A percentile compares a stretch with the other conserved stretches of the same genome.
phyloP scores from a whole-genome alignment of 1,140 invertebrate species.

The Xylocopa sonorina region DNA sequence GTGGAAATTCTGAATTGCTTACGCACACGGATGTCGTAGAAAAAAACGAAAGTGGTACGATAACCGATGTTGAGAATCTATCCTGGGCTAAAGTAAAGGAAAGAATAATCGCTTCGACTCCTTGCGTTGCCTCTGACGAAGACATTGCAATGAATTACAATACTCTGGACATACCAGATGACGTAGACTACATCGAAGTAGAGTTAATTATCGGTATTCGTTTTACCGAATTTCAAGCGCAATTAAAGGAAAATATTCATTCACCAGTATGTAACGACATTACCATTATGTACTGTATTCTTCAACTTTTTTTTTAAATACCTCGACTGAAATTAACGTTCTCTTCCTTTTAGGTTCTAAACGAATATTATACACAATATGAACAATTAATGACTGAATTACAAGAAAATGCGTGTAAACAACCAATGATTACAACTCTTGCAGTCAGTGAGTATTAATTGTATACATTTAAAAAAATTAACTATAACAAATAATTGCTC shows the following conservation, averaged over 20 bases:
- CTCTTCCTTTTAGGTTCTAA: slow-evolving; percentile 50
- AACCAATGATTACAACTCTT: slow-evolving; percentile 61
- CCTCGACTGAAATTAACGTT: slow-evolving; percentile 4
- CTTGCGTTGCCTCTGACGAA: slow-evolving; percentile 22
- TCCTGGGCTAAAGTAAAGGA: background rate
- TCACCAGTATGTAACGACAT: slow-evolving; percentile 4
- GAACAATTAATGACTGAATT: slow-evolving; percentile 61
- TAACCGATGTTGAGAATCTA: slow-evolving; percentile 24
- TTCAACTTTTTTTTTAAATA: slow-evolving; percentile 7
- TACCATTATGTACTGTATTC: background rate
- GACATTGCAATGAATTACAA: slow-evolving; percentile 26
- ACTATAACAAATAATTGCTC: background rate
- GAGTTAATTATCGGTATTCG: slow-evolving; percentile 41
- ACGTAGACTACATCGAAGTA: slow-evolving; percentile 57
- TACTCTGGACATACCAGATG: slow-evolving; percentile 39
- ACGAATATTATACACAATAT: slow-evolving; percentile 40
- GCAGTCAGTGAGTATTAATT: slow-evolving; percentile 53
- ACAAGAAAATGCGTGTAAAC: slow-evolving; percentile 47
- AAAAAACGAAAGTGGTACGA: background rate
- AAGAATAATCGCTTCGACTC: slow-evolving; percentile 37
- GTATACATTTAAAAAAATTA: slow-evolving; percentile 4
- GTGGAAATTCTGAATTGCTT: slow-evolving; percentile 1
- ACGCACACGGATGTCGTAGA: background rate
- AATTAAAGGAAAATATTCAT: slow-evolving; percentile 58
- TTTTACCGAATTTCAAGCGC: slow-evolving; percentile 32